Conservation (phyloP, 2,797 vertebrate species). For the Diplodus puntazzo region DNA sequence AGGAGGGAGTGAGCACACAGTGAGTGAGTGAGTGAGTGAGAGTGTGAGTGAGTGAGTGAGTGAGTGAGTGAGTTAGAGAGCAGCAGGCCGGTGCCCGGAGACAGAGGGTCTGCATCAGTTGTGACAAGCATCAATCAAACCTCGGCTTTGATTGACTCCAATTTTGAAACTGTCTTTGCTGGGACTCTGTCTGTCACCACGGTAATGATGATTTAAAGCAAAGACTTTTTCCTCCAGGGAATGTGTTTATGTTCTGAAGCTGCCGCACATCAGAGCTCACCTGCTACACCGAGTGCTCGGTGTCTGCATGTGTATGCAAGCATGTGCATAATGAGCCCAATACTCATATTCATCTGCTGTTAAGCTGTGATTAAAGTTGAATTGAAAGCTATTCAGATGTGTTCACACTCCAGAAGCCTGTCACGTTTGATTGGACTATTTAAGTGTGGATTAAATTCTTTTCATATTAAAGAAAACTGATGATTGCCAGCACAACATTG, state of each 20-base stretch:
- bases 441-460: constrained; percentile 42
- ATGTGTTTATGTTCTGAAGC: constrained; percentile 59
- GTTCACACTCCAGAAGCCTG: constrained; percentile 45
- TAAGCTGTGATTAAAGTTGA: constrained; percentile 37
- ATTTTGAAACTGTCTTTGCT: constrained; percentile 43
- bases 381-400: constrained; percentile 34
- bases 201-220: constrained; percentile 72
- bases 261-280: constrained; percentile 40
- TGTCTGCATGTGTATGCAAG: constrained; percentile 2
- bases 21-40: constrained; percentile 9
- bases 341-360: constrained; percentile 36
- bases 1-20: constrained; percentile 24
- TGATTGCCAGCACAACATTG: constrained; percentile 44
- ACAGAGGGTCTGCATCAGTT: constrained; percentile 50
- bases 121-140: constrained; percentile 73
- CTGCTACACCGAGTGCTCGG: constrained; percentile 26
- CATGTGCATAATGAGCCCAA: constrained; percentile 42
- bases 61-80: constrained; percentile 19
- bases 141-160: constrained; percentile 69
- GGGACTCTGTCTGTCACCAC: constrained; percentile 58
- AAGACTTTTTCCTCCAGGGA: constrained; percentile 37
- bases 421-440: constrained; percentile 52
- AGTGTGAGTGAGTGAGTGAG: constrained; percentile 14
- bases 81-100: constrained; percentile 41
- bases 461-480: constrained; percentile 54